Conservation (phyloP, 2,797 vertebrate genomes). For the Sarcophilus harrisii region DNA sequence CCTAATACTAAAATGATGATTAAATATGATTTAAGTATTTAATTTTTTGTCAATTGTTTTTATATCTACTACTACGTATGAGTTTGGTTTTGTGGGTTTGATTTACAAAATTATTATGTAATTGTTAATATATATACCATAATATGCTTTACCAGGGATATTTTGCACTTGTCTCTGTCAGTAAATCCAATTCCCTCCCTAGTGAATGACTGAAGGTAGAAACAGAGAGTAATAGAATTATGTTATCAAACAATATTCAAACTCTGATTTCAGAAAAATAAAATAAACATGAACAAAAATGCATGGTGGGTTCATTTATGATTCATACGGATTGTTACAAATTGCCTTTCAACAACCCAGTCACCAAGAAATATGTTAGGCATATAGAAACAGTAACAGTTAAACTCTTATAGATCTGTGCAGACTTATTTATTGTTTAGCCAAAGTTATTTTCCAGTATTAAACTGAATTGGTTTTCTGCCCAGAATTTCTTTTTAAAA, state of each 20-base stretch:
- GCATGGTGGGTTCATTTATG: not conserved
- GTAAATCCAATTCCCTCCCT: slow-evolving; percentile 54
- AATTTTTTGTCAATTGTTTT: slow-evolving; percentile 57
- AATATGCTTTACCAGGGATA: slow-evolving; percentile 36
- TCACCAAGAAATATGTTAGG: slow-evolving; percentile 11
- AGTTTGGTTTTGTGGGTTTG: slow-evolving; percentile 20
- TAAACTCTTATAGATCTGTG: not conserved
- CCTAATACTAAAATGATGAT: slow-evolving; percentile 11
- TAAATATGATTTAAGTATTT: slow-evolving; percentile 30
- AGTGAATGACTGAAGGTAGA: slow-evolving; percentile 44
- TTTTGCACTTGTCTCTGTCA: slow-evolving; percentile 39
- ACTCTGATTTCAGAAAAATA: slow-evolving; percentile 19
- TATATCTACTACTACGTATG: not conserved
- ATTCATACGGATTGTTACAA: not conserved
- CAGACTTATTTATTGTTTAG: not conserved
- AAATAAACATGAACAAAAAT: slow-evolving; percentile 25
- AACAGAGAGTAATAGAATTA: not conserved
- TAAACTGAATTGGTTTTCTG: slow-evolving; percentile 29
- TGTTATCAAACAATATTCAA: slow-evolving; percentile 23
- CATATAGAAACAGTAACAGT: slow-evolving; percentile 22
- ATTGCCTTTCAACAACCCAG: slow-evolving; percentile 24
- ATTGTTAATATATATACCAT: not conserved
- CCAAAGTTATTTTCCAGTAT: slow-evolving; percentile 23
- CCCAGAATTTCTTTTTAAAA: slow-evolving; percentile 9
- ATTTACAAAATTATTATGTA: not conserved